Evolutionary conservation across 2,888 invertebrate genomes (phyloP), one percentile per base, ranked within the genome.

Genomic region (Rhabditoides inermis): DNA sequence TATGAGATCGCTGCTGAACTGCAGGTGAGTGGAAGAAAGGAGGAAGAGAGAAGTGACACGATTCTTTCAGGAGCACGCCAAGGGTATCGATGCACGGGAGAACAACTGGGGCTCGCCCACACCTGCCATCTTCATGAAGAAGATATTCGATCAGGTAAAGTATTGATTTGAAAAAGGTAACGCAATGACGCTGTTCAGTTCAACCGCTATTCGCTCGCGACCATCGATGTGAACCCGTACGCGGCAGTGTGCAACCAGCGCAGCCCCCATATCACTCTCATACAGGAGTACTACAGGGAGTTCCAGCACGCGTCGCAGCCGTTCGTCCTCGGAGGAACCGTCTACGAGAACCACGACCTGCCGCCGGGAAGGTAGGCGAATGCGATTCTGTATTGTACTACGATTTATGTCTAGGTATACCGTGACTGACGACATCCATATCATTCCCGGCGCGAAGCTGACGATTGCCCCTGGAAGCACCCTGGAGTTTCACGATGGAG

Each of bases 1-100:
- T 92, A 90, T 76, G 95, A 98, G 81, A 85, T 98, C 44, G 91
- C 91, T 0, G 91, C 92, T 0, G 94, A 95, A 72, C 82, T 94
- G 20, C 86, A n/a, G 12, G 15, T 15, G 20, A n/a, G 40, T 23
- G 3, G 32, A 32, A 32, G 15, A 32, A 32, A 32, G 15, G 15
- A 32, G 32, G 15, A 32, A 32, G 10, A 40, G 23, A 18, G 20
- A 40, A 40, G 25, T 20, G 5, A 30, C 20, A 12, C 10, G 22
- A 45, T 20, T 22, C 1, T 45, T n/a, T n/a, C n/a, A 87, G 72
- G 91, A 94, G 76, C 94, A 92, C 76, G 90, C 91, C 72, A 86
- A 88, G 80, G 81, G 84, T 20, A 85, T 98, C n/a, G 88, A 92
- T 76, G 92, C 90, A 65, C 87, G 89, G 0, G 88, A 84, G 76